These are phyloP conservation scores for Chironomus striatipennis DNA, from an alignment of 1,140 invertebrate genomes.

Conservation along the genomic window DNA sequence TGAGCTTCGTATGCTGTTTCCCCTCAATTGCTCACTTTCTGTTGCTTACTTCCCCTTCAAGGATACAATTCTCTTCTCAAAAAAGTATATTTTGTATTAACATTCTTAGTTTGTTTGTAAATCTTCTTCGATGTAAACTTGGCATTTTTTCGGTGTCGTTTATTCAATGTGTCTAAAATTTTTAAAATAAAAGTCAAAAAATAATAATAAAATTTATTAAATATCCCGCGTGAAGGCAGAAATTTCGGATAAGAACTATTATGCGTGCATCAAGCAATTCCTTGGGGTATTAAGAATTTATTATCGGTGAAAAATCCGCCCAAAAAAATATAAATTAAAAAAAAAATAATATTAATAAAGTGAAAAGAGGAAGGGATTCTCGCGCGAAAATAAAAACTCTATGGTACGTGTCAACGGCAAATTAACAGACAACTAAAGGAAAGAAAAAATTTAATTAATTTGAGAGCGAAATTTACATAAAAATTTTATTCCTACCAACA, in stretches of 20 bases:
- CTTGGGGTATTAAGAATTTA: not conserved
- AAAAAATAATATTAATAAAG: not conserved
- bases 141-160: conserved; percentile 4
- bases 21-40: not conserved
- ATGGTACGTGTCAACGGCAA: too few relatives aligned
- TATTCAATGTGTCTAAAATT: not conserved
- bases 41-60: not conserved
- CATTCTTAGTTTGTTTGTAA: conserved; percentile 13
- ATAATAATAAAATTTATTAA: not conserved
- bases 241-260: not conserved
- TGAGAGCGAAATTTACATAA: too few relatives aligned
- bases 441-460: too few relatives aligned
- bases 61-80: not conserved
- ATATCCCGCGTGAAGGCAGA: not conserved
- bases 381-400: not conserved
- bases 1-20: too few relatives aligned
- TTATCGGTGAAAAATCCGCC: not conserved
- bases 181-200: not conserved
- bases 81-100: not conserved
- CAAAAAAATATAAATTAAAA: not conserved
- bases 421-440: too few relatives aligned
- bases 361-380: not conserved
- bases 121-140: conserved; percentile 13
- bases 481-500: too few relatives aligned
- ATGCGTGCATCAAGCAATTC: not conserved